Percentiles rank a stretch among this genome's conserved stretches.
Conservation (phyloP, 2,113 vertebrate species). For the Elgaria multicarinata region DNA sequence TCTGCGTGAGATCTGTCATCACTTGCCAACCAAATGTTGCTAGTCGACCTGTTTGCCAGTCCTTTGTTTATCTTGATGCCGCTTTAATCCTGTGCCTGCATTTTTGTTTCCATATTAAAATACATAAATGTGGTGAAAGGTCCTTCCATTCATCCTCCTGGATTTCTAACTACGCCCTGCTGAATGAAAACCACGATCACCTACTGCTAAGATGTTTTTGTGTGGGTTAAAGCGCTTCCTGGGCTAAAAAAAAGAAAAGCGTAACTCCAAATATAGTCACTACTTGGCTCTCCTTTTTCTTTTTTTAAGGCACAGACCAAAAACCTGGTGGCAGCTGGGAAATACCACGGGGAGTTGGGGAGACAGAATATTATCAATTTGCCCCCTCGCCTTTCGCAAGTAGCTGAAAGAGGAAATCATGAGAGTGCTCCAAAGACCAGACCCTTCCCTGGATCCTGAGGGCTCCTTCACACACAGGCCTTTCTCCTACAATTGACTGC, state of each 20-base stretch:
- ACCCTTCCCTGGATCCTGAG: too few relatives aligned
- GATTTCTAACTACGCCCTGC: not conserved
- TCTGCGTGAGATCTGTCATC: not conserved
- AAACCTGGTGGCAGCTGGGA: too few relatives aligned
- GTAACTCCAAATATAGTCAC: too few relatives aligned
- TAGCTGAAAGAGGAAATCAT: too few relatives aligned
- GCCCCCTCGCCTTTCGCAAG: not conserved
- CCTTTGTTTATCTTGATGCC: not conserved
- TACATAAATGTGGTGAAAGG: not conserved
- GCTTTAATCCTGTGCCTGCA: not conserved
- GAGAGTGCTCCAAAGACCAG: too few relatives aligned
- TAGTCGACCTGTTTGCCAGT: not conserved
- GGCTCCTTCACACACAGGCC: too few relatives aligned
- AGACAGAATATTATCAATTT: not conserved
- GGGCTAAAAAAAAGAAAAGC: too few relatives aligned
- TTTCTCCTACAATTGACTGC: too few relatives aligned
- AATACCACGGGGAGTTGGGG: not conserved
- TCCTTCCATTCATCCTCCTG: not conserved
- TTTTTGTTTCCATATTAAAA: not conserved
- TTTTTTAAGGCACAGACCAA: too few relatives aligned
- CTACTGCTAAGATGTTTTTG: not conserved
- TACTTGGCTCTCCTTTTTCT: too few relatives aligned
- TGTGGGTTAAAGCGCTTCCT: not conserved
- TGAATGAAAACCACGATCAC: not conserved
- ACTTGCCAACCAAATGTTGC: too few relatives aligned